These are phyloP conservation scores for Coregonus clupeaformis DNA, from an alignment of 2,113 vertebrate species.

Conservation along the genomic window DNA sequence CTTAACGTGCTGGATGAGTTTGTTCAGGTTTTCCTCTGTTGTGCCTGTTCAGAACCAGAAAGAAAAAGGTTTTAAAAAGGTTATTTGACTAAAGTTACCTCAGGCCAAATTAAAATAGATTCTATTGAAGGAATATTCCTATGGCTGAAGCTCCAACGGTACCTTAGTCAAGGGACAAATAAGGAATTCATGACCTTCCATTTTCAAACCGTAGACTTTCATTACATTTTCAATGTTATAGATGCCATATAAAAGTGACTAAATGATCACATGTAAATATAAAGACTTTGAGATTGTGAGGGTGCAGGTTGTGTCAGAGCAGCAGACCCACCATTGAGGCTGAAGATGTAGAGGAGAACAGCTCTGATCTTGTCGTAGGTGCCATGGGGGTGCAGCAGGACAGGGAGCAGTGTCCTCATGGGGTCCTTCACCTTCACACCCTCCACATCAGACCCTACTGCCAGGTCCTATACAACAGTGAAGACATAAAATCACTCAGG, in stretches of 20 bases:
- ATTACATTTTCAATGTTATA: neutral
- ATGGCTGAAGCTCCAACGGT: neutral
- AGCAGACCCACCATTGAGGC: slow-evolving; percentile 81
- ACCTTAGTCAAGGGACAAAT: neutral
- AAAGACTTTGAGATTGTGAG: neutral
- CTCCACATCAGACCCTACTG: slow-evolving; percentile 88
- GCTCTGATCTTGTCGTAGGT: slow-evolving; percentile 92
- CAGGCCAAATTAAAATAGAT: neutral
- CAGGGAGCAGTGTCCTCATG: slow-evolving; percentile 94
- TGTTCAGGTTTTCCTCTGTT: slow-evolving; percentile 93
- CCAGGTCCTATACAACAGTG: slow-evolving; percentile 80
- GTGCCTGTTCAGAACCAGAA: slow-evolving; percentile 77
- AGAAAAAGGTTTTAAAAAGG: neutral
- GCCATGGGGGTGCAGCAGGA: slow-evolving; percentile 82
- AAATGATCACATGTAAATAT: neutral
- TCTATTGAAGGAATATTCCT: neutral
- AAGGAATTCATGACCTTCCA: neutral
- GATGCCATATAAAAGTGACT: neutral
- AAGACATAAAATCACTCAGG: too few relatives aligned
- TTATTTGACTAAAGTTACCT: neutral
- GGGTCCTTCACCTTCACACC: slow-evolving; percentile 91
- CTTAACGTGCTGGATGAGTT: slow-evolving; percentile 93
- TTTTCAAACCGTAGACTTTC: neutral
- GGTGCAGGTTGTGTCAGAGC: neutral
- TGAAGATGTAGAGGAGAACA: slow-evolving; percentile 96